phyloP scores from a whole-genome alignment of 2,797 vertebrate species.

The Eulemur albifrons region DNA sequence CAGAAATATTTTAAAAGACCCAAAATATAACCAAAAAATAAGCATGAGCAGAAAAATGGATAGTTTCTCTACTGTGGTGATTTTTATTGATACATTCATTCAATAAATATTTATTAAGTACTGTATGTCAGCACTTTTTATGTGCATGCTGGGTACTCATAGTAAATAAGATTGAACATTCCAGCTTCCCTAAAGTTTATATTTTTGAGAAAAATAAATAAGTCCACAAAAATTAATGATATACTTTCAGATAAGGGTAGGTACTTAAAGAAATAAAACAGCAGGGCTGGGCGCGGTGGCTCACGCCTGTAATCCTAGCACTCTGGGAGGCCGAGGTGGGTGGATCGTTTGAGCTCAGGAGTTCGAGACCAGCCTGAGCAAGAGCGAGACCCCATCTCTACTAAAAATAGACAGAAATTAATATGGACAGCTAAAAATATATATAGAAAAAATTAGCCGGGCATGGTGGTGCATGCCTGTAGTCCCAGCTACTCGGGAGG shows the following conservation, averaged over 20 bases:
- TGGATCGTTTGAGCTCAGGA: too few species aligned
- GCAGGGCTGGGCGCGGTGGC: too few species aligned
- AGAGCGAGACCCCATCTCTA: too few species aligned
- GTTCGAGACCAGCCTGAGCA: too few species aligned
- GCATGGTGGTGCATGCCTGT: too few species aligned
- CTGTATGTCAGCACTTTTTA: neutral
- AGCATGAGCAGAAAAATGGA: neutral
- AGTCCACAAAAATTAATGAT: neutral
- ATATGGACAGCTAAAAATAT: too few species aligned
- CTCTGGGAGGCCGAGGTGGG: too few species aligned
- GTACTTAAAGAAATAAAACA: neutral
- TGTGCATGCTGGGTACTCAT: neutral
- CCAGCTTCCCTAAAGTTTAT: neutral
- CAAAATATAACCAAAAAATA: neutral
- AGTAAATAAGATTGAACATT: neutral
- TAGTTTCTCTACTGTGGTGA: neutral
- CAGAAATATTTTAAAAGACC: neutral
- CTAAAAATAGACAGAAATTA: too few species aligned
- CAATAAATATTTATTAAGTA: neutral
- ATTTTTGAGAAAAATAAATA: slow-evolving; percentile 4
- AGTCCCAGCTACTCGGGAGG: too few species aligned
- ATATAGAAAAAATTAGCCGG: too few species aligned
- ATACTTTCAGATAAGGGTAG: neutral
- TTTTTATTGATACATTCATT: neutral
- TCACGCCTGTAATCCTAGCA: too few species aligned